A percentile compares a stretch with the other conserved stretches of the same genome.
Conservation (phyloP, 2,888 invertebrate genomes). For the Eudasyphora cyanicolor region DNA sequence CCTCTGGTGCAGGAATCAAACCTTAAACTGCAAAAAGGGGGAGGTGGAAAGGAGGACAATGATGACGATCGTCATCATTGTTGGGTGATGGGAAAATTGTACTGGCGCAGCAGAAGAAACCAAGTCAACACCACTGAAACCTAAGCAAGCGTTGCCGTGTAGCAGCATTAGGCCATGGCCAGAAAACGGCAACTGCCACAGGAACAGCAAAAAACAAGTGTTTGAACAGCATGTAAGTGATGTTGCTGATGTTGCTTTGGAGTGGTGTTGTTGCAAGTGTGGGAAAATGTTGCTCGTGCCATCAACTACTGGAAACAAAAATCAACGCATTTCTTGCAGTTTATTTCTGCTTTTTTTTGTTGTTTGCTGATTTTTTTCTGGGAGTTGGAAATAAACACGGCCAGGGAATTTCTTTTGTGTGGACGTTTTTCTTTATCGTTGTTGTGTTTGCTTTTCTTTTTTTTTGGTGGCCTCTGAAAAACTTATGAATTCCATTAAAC, state of each 20-base stretch:
- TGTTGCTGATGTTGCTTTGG: conserved; percentile 46
- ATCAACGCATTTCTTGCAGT: conserved; percentile 58
- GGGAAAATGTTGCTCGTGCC: conserved; percentile 65
- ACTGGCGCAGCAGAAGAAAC: conserved; percentile 34
- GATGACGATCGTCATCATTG: conserved; percentile 30
- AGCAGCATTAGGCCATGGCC: not conserved
- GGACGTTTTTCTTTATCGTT: too few relatives aligned
- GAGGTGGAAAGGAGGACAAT: conserved; percentile 11
- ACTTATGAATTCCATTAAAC: conserved; percentile 69
- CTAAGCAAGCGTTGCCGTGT: too few relatives aligned
- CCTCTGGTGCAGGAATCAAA: conserved; percentile 33
- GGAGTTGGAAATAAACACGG: conserved; percentile 34
- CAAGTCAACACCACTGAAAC: conserved; percentile 27
- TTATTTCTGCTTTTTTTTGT: not conserved
- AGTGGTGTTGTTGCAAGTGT: conserved; percentile 56
- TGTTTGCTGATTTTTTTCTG: conserved; percentile 3
- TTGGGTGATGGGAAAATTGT: conserved; percentile 58
- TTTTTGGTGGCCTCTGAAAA: conserved; percentile 41
- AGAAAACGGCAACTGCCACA: conserved; percentile 30
- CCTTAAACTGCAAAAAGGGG: conserved; percentile 30
- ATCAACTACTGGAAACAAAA: conserved; percentile 56
- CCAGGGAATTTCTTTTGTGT: conserved; percentile 59
- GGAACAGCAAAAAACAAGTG: conserved; percentile 59
- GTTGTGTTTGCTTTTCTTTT: conserved; percentile 45
- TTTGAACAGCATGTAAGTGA: conserved; percentile 65